Evolutionary conservation across 2,113 vertebrate genomes (phyloP).

Genomic region (Alaudala cheleensis): DNA sequence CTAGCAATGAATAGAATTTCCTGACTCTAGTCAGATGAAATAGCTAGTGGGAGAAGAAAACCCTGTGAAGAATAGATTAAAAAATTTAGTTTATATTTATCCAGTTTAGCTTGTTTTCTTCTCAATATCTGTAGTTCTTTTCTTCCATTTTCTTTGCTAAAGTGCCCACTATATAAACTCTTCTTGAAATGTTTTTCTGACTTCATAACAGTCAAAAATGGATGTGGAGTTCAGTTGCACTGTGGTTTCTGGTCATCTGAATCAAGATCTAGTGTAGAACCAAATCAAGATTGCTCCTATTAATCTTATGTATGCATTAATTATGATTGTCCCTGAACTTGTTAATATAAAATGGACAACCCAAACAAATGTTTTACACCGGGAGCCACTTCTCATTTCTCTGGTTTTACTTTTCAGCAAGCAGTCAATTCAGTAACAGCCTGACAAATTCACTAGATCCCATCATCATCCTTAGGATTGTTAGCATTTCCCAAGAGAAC

Average conservation of each 20-base stretch:
- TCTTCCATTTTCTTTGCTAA: neutral
- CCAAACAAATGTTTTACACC: neutral
- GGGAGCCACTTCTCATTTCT: neutral
- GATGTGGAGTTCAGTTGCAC: neutral
- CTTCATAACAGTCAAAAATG: neutral
- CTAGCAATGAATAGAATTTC: neutral
- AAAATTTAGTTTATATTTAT: neutral
- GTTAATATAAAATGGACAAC: neutral
- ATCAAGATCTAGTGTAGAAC: neutral
- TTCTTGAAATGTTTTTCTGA: neutral
- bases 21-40: neutral
- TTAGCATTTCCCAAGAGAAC: neutral
- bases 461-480: neutral
- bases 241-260: neutral
- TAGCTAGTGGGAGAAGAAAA: neutral
- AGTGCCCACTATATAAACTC: neutral
- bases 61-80: neutral
- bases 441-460: neutral
- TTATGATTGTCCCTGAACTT: neutral
- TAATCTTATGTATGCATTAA: neutral
- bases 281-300: neutral
- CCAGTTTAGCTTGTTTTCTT: neutral
- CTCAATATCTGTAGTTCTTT: neutral
- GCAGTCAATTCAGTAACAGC: neutral
- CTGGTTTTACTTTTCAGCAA: neutral